Conservation (phyloP, 2,797 vertebrate species). For the Molossus alvarezi region DNA sequence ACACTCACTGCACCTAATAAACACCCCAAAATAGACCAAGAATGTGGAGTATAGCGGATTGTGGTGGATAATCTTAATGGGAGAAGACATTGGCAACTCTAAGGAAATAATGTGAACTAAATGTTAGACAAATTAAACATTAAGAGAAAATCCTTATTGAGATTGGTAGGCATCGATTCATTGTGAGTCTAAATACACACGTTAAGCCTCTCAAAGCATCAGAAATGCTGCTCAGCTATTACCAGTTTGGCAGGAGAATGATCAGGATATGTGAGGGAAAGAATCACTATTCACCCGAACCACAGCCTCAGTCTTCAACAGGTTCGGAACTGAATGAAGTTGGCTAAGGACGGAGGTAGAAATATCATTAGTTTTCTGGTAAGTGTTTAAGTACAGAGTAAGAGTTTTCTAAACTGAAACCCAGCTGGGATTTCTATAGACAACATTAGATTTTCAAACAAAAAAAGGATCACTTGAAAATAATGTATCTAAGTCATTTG, state of each 20-base stretch:
- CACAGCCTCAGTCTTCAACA: neutral
- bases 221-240: constrained; percentile 57
- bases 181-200: constrained; percentile 63
- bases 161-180: constrained; percentile 77
- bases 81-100: constrained; percentile 21
- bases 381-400: constrained; percentile 17
- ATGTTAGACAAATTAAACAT: constrained; percentile 73
- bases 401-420: neutral
- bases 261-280: neutral
- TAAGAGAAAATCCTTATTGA: constrained; percentile 60
- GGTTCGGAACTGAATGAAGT: neutral
- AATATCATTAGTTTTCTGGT: neutral
- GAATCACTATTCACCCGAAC: constrained; percentile 46
- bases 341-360: constrained; percentile 32
- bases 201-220: constrained; percentile 54
- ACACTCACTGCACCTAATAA: constrained; percentile 22
- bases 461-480: neutral
- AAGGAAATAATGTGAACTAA: constrained; percentile 52
- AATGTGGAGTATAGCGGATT: constrained; percentile 32
- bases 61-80: constrained; percentile 53
- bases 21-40: constrained; percentile 32
- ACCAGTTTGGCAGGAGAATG: constrained; percentile 43
- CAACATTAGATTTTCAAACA: constrained; percentile 60
- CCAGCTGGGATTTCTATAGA: neutral
- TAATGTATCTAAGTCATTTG: neutral